These are phyloP conservation scores for Dryomyza anilis DNA, from an alignment of 2,888 invertebrate species.

Conservation along the genomic window DNA sequence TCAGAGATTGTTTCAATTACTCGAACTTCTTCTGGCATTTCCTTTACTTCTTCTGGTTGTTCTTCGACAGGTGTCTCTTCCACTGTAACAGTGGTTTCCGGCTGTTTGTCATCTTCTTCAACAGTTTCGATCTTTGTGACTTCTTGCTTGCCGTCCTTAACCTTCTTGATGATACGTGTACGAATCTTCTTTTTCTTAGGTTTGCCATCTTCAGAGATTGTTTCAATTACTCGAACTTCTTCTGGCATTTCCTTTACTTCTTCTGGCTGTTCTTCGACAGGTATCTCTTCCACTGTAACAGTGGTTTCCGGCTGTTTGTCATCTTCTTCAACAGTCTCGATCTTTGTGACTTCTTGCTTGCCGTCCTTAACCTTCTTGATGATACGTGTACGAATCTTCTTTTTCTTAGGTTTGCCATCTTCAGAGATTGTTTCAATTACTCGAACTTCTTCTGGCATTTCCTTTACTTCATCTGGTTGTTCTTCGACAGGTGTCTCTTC, in stretches of 20 bases:
- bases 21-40: constrained; percentile 12
- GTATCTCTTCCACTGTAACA: constrained; percentile 17
- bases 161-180: constrained; percentile 17
- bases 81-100: constrained; percentile 14
- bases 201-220: constrained; percentile 13
- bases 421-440: constrained; percentile 12
- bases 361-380: constrained; percentile 16
- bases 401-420: constrained; percentile 18
- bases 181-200: constrained; percentile 11
- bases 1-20: constrained; percentile 12
- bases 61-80: constrained; percentile 12
- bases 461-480: constrained; percentile 7
- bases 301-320: constrained; percentile 17
- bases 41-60: background rate
- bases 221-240: constrained; percentile 12
- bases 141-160: constrained; percentile 16
- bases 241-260: constrained; percentile 12
- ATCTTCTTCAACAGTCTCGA: constrained; percentile 18
- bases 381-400: constrained; percentile 15
- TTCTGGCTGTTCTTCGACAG: constrained; percentile 14
- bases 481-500: constrained; percentile 15
- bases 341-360: constrained; percentile 19
- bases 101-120: constrained; percentile 18
- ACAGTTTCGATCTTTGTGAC: constrained; percentile 17
- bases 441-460: constrained; percentile 11